Evolutionary conservation across 2,113 vertebrate species (phyloP), one percentile per base, ranked within the genome.

Genomic region (Genyomyrus donnyi): DNA sequence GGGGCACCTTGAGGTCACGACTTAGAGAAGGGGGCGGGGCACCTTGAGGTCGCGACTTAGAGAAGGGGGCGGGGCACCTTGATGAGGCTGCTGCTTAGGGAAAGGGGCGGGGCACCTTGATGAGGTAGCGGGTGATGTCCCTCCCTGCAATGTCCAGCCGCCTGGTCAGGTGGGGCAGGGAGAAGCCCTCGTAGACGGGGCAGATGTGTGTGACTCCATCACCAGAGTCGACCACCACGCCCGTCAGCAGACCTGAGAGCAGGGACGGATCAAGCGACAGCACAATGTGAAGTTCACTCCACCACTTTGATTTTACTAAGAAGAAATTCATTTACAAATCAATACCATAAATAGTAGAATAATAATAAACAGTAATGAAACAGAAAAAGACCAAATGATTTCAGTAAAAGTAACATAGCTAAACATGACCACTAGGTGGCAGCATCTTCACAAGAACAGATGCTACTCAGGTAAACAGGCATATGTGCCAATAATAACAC

Each of bases 41-140:
- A 42, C 13, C 9, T 4, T 24, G 35, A 21, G 27, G 9, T 5
- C 1, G 1, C 1, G 0, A 19, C 35, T 83, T 17, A 9, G 15
- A 8, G 31, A 4, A 56, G 42, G 17, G 4, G 17, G 31, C 39
- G 7, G 58, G 19, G 74, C 35, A 39, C 4, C 8, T 11, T 21
- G 19, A 31, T n/a, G n/a, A n/a, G n/a, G n/a, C n/a, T n/a, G n/a
- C n/a, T n/a, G n/a, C 39, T 46, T 21, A 24, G 24, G 1, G 24
- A 3, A 56, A 3, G 24, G 1, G 31, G n/a, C 35, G 3, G 74
- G 19, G 58, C 92, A 98, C 97, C 96, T 98, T 98, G 92, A 98
- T 98, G 92, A 98, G 97, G 90, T 98, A 97, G 89, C 97, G 96
- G n/a, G 97, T 98, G 93, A 98, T 98, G 91, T 98, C 97, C 90